Percentiles rank a stretch among this genome's conserved stretches.
Conservation (phyloP, 2,113 vertebrate species). For the Pheucticus melanocephalus region DNA sequence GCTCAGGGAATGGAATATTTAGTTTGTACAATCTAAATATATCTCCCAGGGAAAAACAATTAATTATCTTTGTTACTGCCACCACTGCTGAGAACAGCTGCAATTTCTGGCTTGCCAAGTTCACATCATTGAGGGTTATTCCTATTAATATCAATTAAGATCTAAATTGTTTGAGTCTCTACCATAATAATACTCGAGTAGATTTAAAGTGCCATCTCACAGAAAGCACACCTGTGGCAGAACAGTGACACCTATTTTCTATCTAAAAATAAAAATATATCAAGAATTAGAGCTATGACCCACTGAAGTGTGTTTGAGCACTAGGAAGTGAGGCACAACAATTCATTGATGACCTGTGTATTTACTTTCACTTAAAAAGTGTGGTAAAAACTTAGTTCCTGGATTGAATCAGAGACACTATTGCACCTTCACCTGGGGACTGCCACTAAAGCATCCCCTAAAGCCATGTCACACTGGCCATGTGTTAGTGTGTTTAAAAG, state of each 20-base stretch:
- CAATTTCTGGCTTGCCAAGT: constrained; percentile 50
- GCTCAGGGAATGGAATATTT: constrained; percentile 27
- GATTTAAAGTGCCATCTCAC: neutral
- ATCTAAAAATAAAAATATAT: neutral
- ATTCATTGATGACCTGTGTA: neutral
- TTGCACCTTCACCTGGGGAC: neutral
- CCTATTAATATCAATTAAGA: constrained; percentile 63
- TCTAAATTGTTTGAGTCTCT: constrained; percentile 1
- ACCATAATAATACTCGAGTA: neutral
- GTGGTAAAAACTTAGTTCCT: neutral
- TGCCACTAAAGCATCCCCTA: neutral
- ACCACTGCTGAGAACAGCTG: constrained; percentile 50
- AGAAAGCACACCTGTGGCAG: neutral
- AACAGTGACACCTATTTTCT: neutral
- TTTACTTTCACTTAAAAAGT: neutral
- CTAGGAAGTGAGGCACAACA: accelerated
- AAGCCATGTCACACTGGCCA: neutral
- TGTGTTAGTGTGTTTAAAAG: neutral
- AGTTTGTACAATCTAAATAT: constrained; percentile 20
- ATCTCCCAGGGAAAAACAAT: constrained; percentile 54
- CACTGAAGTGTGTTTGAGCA: neutral
- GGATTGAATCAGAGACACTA: neutral
- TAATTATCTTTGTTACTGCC: constrained; percentile 57
- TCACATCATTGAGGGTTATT: constrained; percentile 25
- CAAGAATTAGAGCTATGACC: neutral